Base-by-base conservation (phyloP, 2,888 invertebrate genomes). In the Ophioninae sp. region DNA sequence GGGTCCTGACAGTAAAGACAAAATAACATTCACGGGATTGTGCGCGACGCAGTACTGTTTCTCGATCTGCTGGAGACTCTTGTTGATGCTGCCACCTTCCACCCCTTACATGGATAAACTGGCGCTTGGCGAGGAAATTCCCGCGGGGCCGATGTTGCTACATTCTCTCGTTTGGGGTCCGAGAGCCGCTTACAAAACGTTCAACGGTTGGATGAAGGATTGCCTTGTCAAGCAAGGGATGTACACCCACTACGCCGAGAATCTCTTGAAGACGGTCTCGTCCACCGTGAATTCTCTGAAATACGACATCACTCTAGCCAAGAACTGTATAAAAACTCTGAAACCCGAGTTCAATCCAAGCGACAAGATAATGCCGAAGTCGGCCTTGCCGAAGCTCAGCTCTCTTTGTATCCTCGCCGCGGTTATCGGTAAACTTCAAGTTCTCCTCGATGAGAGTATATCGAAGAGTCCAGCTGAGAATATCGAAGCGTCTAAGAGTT, bases 41-140 rank as follows among this genome's bases (percentile, higher is more conserved):
- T 97, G 98, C 87, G 97, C 97, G 0, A 96, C 97, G 79, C 98
- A 98, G 89, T 98, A 98, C 93, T 98, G 98, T 92, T 98, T 98
- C 92, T 96, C 96, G 81, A 96, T 97, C 77, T 95, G 96, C 86
- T 97, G 97, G 97, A 95, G 97, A 86, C 93, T 98, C 75, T 94
- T 98, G 77, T 95, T 97, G 77, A 96, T 97, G 87, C 94, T 99
- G 91, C 98, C 98, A 0, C 98, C 98, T 0, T 98, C 98, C 0
- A 96, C 97, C 0, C 95, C 96, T 0, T 98, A 97, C 91, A 96
- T 98, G 93, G 97, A 97, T 91, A 95, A 96, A 80, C 93, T 98
- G 62, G 95, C 95, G 30, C 95, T 96, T 21, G 95, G 95, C 6
- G 93, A 94, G 78, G 95, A 95, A 23, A 94, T 95, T 2, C 94